A percentile compares a stretch with the other conserved stretches of the same genome.
Evolutionary conservation across 1,140 invertebrate species (phyloP).

Genomic region (Stegodyphus dumicola): DNA sequence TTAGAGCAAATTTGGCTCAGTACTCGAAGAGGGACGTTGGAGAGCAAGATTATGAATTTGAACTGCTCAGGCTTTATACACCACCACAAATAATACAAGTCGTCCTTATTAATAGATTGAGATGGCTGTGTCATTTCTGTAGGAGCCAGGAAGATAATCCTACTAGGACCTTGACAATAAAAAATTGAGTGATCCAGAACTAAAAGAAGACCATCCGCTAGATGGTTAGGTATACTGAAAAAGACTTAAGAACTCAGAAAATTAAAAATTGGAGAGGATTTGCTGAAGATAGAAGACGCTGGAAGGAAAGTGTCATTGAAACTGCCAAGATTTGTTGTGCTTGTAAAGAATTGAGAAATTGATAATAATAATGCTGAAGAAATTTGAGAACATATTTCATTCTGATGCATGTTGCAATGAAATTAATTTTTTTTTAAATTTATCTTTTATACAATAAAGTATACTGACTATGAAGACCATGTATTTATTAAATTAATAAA

Average conservation of each 20-base stretch:
- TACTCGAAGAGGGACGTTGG: not conserved
- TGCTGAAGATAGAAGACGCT: not conserved
- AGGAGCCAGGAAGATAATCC: not conserved
- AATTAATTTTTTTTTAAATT: too few species aligned
- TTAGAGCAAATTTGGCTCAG: not conserved
- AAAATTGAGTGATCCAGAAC: not conserved
- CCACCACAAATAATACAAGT: not conserved
- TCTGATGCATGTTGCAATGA: too few species aligned
- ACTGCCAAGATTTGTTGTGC: not conserved
- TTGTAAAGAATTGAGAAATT: not conserved
- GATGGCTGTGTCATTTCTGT: not conserved
- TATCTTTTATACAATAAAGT: too few species aligned
- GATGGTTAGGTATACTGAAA: not conserved
- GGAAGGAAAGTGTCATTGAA: not conserved
- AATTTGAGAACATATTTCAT: too few species aligned
- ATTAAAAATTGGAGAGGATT: not conserved
- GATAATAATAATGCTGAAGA: too few species aligned
- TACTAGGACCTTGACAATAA: not conserved
- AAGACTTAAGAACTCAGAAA: not conserved
- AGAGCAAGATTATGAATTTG: not conserved
- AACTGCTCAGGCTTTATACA: not conserved
- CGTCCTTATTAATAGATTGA: not conserved
- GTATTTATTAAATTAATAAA: too few species aligned
- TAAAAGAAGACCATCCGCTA: not conserved
- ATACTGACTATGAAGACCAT: too few species aligned